These are phyloP conservation scores for Pogoniulus pusillus DNA, from an alignment of 2,797 vertebrate genomes.

Conservation along the genomic window DNA sequence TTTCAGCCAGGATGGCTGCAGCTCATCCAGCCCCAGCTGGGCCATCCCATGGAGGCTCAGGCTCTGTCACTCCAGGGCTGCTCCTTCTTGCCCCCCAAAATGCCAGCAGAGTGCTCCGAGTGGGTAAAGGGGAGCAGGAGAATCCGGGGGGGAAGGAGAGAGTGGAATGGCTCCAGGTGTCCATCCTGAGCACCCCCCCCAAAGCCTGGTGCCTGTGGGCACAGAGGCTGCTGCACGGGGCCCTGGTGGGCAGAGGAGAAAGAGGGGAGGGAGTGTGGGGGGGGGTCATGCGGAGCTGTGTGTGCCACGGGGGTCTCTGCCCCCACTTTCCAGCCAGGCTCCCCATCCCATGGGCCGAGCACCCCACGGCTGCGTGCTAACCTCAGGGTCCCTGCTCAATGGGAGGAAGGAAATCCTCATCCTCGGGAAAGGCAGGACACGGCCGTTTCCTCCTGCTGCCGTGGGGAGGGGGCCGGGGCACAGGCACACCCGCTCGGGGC, in stretches of 20 bases:
- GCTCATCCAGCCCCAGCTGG: rapidly evolving
- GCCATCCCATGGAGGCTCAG: rapidly evolving
- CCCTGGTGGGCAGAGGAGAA: not conserved
- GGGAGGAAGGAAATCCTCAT: conserved; percentile 67
- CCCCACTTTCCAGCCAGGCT: not conserved
- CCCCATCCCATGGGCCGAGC: not conserved
- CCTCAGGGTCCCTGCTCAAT: conserved; percentile 48
- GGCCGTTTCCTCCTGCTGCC: conserved; percentile 7
- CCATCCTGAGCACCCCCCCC: not conserved
- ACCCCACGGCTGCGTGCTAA: conserved; percentile 23
- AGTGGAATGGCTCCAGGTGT: not conserved
- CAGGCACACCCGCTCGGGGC: not conserved
- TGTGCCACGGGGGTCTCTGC: not conserved
- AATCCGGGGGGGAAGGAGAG: not conserved
- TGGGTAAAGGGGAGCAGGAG: not conserved
- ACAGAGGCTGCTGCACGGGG: not conserved
- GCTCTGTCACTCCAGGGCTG: not conserved
- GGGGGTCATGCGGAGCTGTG: not conserved
- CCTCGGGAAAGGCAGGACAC: conserved; percentile 58
- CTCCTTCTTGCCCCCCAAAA: not conserved
- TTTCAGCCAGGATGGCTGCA: not conserved
- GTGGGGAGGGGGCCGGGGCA: not conserved
- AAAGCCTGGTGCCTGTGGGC: not conserved
- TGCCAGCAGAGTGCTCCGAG: rapidly evolving
- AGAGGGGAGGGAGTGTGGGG: not conserved